Evolutionary conservation across 2,113 vertebrate genomes (phyloP), one percentile per base, ranked within the genome.

Genomic region (Colaptes auratus): DNA sequence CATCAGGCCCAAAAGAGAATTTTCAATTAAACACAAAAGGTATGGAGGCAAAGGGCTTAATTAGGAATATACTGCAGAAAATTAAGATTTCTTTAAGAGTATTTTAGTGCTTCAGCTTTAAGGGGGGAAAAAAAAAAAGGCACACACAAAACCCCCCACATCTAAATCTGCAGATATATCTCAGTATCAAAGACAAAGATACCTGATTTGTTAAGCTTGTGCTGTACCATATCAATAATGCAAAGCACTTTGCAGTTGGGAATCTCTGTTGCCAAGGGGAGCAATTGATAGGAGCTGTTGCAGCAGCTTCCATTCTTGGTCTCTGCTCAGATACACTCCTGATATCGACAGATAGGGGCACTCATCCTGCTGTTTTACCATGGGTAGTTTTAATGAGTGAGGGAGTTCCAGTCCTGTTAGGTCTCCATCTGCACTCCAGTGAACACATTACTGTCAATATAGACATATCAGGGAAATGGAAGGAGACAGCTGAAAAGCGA

Each of bases 231-330:
- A 92, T 92, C 80, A 92, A 95, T 94, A 95, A 95, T 83, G 89
- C 82, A 95, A 58, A 64, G 91, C 82, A 72, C 82, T 92, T 56
- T 30, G 58, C 65, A 61, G 65, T 0, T 64, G 85, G 74, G 36
- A 72, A 60, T 64, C 63, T 72, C 93, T 48, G 88, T 86, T 94
- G 88, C 89, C 69, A 92, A 95, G 82, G 65, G 61, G n/a, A 92
- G 66, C 15, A 5, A 42, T 81, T 16, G 61, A 8, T 35, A 27
- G 77, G 56, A 85, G 60, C 79, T 80, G 23, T 5, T 19, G 82
- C 67, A 55, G 46, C 58, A 91, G 63, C 23, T 86, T 61, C 80
- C 42, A 3, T 7, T 3, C 12, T 59, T 16, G 27, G 30, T 65
- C 15, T 56, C 31, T 3, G 19, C 24, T 56, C 8, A 77, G 15